Conservation (phyloP, 2,797 vertebrate genomes). For the Parotocinclus haroldoi region DNA sequence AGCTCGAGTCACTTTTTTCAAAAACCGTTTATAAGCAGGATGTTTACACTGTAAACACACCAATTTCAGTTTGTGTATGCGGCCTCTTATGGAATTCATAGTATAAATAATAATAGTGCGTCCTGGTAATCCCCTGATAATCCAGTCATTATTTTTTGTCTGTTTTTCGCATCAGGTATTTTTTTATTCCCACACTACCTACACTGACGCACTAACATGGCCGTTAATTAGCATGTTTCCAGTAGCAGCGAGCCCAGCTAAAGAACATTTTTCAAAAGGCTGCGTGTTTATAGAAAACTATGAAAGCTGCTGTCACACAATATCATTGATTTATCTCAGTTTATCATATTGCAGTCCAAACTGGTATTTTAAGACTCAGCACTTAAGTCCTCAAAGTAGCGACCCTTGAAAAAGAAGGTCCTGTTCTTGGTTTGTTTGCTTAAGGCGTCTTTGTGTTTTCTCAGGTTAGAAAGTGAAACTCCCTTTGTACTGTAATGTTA, state of each 20-base stretch:
- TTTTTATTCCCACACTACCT: background rate
- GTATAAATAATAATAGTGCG: background rate
- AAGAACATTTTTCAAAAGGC: slow-evolving; percentile 15
- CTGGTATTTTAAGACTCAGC: background rate
- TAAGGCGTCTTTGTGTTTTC: slow-evolving; percentile 36
- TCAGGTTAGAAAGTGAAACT: slow-evolving; percentile 20
- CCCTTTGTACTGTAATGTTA: background rate
- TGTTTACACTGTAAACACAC: slow-evolving; percentile 18
- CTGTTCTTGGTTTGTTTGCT: slow-evolving; percentile 41
- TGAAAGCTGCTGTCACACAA: slow-evolving; percentile 35
- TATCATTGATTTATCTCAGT: background rate
- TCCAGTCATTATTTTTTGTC: background rate
- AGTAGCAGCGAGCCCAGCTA: background rate
- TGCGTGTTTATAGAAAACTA: slow-evolving; percentile 15
- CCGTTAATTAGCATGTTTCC: slow-evolving; percentile 25
- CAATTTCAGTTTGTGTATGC: background rate
- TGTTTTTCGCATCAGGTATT: background rate
- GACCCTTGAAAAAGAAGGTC: background rate
- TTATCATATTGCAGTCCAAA: background rate
- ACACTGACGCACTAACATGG: background rate
- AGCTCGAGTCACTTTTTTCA: background rate
- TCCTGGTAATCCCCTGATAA: background rate
- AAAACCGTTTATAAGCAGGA: background rate
- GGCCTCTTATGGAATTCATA: background rate
- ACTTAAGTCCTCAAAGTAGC: background rate